Evolutionary conservation across 2,888 invertebrate genomes (phyloP), one percentile per base, ranked within the genome.

Genomic region (Oegoconia quadripuncta): DNA sequence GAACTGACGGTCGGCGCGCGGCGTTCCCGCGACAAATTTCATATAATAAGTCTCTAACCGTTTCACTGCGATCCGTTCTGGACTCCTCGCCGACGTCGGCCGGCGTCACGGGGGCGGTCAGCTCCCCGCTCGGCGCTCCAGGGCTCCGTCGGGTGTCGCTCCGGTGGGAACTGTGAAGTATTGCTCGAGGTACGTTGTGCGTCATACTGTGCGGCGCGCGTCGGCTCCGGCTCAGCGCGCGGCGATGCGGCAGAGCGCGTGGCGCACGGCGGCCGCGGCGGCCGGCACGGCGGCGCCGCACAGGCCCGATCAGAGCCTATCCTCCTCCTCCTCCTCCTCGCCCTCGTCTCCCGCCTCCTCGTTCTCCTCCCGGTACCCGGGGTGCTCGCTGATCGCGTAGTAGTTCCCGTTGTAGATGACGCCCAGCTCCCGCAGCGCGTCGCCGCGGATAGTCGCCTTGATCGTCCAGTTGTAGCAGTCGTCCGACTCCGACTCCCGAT

Each of bases 391-490:
- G 76, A 97, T 96, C 58, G 96, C 95, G 87, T 97, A 97, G 84
- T 96, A 97, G 88, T 96, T 97, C 48, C 96, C 96, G 84, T 97
- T 96, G 88, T 97, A 97, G 73, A 97, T 95, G 59, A 97, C 95
- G 48, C 97, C 97, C 48, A 97, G 89, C 81, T 97, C 97, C 41
- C 96, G 90, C 64, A 97, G 87, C 60, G 95, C 95, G 81, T 97
- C 96, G 36, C 97, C 97, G 46, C 96, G 90, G 72, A 97, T 97
- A 60, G 96, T 95, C 63, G 97, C 97, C 84, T 96, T 97, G 88
- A 97, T 97, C 80, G 97, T 97, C 97, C 97, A 97, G 84, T 97
- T 96, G 90, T 96, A 96, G 75, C 96, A 96, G 81, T 97, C 96
- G 80, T 95, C 95, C 76, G 95, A 95, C 79, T 97, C 97, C 59